Evolutionary conservation across 2,888 invertebrate genomes (phyloP), one percentile per base, ranked within the genome.

Genomic region (Danaus chrysippus): DNA sequence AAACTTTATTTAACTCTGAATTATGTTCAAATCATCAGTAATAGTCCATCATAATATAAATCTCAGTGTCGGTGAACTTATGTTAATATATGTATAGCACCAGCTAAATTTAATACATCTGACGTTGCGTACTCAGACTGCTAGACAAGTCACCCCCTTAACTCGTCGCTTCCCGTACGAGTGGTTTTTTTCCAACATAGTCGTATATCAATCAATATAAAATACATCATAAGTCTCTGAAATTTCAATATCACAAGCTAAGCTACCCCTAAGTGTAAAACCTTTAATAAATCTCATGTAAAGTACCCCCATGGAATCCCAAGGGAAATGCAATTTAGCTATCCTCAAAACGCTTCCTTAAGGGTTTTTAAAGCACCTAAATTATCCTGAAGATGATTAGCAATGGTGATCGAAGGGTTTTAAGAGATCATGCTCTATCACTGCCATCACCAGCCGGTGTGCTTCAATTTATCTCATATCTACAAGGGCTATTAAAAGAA

Each of bases 311-410:
- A 17, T 10, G 49, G 49, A 49, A 49, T 49, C 49, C 49, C 10
- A 49, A 49, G 46, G 42, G 49, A 42, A 42, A 54, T 57, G 61
- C 34, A 57, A 58, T 64, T 58, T 42, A 17, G 49, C 59, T 42
- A 66, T 54, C 42, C 49, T 44, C 60, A 34, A 58, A 58, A 53
- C 23, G 53, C 10, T 58, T 58, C 44, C 64, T 61, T 58, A 53
- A 59, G 61, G 56, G 59, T 53, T 62, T 62, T 67, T 61, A 41
- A 64, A 64, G 67, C 62, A 61, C 62, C 64, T 54, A 61, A 69
- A 69, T 67, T 69, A 64, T 63, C 63, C 61, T 61, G 54, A 66
- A 60, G 56, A 60, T 66, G 67, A 69, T 69, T 69, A 67, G 69
- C 65, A 66, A 60, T 63, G 67, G 62, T 64, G 62, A 66, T 66